Base-by-base conservation (phyloP, 1,140 invertebrate genomes). In the Cheumatopsyche charites region DNA sequence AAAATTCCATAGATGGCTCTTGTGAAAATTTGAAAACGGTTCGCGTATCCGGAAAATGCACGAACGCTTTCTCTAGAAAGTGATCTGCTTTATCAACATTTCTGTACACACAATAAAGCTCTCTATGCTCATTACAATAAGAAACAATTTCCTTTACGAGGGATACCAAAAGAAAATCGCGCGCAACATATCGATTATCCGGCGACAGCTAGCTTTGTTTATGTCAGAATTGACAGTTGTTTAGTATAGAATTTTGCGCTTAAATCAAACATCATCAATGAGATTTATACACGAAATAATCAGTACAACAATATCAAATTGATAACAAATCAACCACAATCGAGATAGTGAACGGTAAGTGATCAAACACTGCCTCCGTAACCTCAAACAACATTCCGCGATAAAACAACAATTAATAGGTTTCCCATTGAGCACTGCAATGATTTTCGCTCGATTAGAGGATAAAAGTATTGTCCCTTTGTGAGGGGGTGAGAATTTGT, bases 131-230 rank as follows among this genome's bases (percentile, higher is more conserved):
- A 11, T 11, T 15, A 42, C 15, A n/a, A 17, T 17, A 63, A 15
- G 26, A 42, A 15, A n/a, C 15, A 42, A 13, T 42, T 63, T 42
- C 15, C 29, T 63, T 63, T 42, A 26, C 1, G 7, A n/a, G 29
- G 15, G 13, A 58, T 42, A 6, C 17, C 15, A 2, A 42, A 41
- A 42, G 7, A 11, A 15, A 49, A 15, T 61, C 21, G 5, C 55
- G 6, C 25, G 62, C n/a, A n/a, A 41, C 12, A 68, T 68, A 68
- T 68, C 49, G 66, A 68, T 68, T 68, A 29, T 55, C 15, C 17
- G 12, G 25, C 26, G 55, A 12, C 26, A 11, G 55, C 17, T 13
- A 15, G 47, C 12, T 29, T 47, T 68, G 63, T 66, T 66, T 66
- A 36, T 42, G 45, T 67, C 47, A 15, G 47, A 68, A 41, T 19